Conservation (phyloP, 2,797 vertebrate species). For the Crocidura indochinensis region DNA sequence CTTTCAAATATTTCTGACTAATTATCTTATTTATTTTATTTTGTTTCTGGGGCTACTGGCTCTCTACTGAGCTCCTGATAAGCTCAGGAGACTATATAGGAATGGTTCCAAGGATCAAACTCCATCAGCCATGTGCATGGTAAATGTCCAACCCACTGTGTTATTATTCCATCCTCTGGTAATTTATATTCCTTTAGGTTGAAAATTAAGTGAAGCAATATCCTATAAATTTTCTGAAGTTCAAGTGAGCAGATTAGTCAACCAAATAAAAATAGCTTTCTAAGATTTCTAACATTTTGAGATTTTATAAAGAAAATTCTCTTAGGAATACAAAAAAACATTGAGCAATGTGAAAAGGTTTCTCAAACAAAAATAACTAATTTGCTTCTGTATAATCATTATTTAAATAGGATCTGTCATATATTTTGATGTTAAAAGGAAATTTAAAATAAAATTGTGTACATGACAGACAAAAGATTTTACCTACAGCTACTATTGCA, state of each 20-base stretch:
- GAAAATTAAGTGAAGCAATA: slow-evolving; percentile 30
- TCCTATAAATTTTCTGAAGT: background rate
- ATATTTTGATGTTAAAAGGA: background rate
- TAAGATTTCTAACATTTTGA: slow-evolving; percentile 54
- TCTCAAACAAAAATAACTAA: background rate
- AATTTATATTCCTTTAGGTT: slow-evolving; percentile 26
- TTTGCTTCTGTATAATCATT: background rate
- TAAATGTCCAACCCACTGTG: background rate
- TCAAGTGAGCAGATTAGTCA: background rate
- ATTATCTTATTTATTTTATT: too few species aligned
- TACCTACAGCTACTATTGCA: background rate
- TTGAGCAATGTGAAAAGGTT: background rate
- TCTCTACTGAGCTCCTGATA: background rate
- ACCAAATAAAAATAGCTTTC: background rate
- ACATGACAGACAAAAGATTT: background rate
- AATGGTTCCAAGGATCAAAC: too few species aligned
- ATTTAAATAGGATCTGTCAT: background rate
- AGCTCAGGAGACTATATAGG: too few species aligned
- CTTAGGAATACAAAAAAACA: background rate
- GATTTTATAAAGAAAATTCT: background rate
- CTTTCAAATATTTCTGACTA: too few species aligned
- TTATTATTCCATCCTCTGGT: background rate
- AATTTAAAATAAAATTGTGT: slow-evolving; percentile 27
- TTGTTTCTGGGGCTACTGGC: background rate
- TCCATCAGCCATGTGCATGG: background rate